Conservation (phyloP, 2,888 invertebrate genomes). For the Ariolimax columbianus region DNA sequence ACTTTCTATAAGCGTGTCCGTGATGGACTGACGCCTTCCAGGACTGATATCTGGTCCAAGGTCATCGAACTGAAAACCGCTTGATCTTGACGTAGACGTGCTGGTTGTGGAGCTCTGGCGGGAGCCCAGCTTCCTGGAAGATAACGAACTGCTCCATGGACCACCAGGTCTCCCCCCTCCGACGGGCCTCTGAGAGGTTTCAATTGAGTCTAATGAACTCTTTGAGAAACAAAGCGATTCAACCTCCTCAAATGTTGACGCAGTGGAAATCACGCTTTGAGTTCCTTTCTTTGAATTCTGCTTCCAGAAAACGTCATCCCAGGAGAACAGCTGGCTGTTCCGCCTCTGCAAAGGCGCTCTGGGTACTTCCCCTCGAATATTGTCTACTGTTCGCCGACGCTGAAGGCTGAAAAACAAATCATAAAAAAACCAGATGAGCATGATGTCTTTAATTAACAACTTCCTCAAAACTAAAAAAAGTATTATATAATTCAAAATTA, state of each 20-base stretch:
- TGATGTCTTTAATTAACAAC: neutral
- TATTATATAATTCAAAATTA: no score
- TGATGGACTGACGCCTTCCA: neutral
- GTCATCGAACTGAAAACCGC: conserved; percentile 35
- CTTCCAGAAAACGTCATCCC: conserved; percentile 51
- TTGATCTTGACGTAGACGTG: conserved; percentile 54
- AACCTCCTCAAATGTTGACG: conserved; percentile 62
- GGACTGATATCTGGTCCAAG: neutral
- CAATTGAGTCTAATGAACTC: conserved; percentile 51
- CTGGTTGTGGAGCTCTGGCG: conserved; percentile 55
- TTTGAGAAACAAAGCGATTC: conserved; percentile 59
- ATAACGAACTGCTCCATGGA: neutral
- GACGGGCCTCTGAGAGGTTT: neutral
- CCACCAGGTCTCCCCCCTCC: neutral
- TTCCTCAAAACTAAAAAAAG: no score
- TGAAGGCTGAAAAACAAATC: conserved; percentile 30
- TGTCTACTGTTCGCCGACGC: conserved; percentile 31
- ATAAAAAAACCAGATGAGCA: neutral
- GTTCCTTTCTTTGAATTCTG: neutral
- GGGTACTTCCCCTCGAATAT: conserved; percentile 5
- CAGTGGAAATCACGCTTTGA: conserved; percentile 43
- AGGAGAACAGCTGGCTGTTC: conserved; percentile 40
- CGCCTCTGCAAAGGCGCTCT: neutral
- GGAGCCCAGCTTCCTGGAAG: conserved; percentile 36
- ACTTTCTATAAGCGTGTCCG: conserved; percentile 45